Base-by-base conservation (phyloP, 2,888 invertebrate genomes). In the Lasioglossum villosulum region DNA sequence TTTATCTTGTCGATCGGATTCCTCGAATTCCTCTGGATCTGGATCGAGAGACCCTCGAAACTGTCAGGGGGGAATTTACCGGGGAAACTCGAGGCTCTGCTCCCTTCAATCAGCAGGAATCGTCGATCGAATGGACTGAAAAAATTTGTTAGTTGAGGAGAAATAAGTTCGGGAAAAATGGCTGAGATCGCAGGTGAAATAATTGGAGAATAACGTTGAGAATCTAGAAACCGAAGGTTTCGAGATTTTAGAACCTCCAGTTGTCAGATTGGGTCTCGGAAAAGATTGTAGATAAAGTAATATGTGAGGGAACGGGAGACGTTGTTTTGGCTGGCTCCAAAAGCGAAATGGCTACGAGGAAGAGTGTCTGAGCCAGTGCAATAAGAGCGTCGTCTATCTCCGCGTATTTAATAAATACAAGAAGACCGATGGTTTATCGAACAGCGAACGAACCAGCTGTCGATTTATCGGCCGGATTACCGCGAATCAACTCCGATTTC, bases 401-500 rank as follows among this genome's bases (percentile, higher is more conserved):
- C 66, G 37, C 27, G 73, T 86, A 82, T 86, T 85, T 84, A 86
- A 45, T 81, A 85, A 86, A 78, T 85, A 75, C 78, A 19, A 66
- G 72, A n/a, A 42, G 56, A 63, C 39, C 37, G 37, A 66, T 30
- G 73, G 30, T 75, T 59, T 42, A 75, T 56, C 59, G 52, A 52
- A 52, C 52, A 52, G 52, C 52, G 23, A 23, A 8, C 52, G 52
- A 34, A 66, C 14, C 66, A 66, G 66, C 19, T 39, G 56, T 34
- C 76, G 79, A 87, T 87, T 86, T 86, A 87, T 86, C 84, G 87
- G 81, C 75, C 74, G 84, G 84, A 86, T 84, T 86, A 87, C 81
- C 82, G 75, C 80, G 87, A 87, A 87, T 87, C 86, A 76, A 83
- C 83, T 87, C 87, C 71, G 83, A 81, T 86, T 86, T 87, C 87